Evolutionary conservation across 2,888 invertebrate species (phyloP).

Genomic region (Nomada hirtipes): DNA sequence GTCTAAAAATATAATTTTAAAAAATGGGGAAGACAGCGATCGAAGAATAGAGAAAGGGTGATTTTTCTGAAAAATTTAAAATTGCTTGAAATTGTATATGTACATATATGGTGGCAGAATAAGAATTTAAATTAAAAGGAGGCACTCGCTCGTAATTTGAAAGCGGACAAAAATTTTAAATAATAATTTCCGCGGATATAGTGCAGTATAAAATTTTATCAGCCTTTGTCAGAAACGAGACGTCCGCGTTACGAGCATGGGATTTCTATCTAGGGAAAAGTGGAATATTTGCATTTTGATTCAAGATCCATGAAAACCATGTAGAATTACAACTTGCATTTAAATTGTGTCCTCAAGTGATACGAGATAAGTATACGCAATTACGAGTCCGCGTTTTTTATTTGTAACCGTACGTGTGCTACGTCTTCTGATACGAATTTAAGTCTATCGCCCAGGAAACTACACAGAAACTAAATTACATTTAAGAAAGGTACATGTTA

Average conservation of each 20-base stretch:
- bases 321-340: not conserved
- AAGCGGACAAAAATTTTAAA: not conserved
- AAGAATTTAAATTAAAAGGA: no score
- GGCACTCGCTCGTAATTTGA: not conserved
- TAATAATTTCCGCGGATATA: not conserved
- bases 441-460: not conserved
- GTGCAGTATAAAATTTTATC: not conserved
- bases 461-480: not conserved
- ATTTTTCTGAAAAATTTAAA: not conserved
- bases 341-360: not conserved
- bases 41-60: not conserved
- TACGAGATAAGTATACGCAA: no score
- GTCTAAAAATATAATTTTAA: no score
- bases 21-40: not conserved
- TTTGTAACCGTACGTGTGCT: no score
- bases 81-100: not conserved
- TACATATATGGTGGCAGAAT: no score
- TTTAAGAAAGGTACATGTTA: no score
- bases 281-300: not conserved
- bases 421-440: no score
- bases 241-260: not conserved
- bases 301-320: not conserved
- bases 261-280: not conserved
- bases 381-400: no score
- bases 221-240: not conserved